Evolutionary conservation across 2,888 invertebrate genomes (phyloP).

Genomic region (Hydropsyche betteni): DNA sequence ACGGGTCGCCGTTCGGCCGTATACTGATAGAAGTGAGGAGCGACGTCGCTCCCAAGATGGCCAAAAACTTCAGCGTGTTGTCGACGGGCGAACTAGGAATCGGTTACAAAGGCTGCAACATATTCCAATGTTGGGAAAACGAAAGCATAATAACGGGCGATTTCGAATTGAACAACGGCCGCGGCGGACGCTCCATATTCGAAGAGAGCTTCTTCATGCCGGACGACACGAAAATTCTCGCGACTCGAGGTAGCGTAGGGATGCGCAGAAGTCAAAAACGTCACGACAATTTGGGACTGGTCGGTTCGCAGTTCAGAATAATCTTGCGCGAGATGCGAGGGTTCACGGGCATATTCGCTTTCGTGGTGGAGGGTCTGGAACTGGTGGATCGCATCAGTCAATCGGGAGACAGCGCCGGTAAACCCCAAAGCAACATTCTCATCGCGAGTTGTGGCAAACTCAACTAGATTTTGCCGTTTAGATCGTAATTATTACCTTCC

Average conservation of each 20-base stretch:
- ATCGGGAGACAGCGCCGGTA: constrained; percentile 79
- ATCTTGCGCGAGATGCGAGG: constrained; percentile 84
- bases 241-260: constrained; percentile 80
- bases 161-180: constrained; percentile 82
- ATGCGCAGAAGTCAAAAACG: constrained; percentile 84
- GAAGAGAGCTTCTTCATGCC: constrained; percentile 83
- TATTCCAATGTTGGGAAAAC: constrained; percentile 85
- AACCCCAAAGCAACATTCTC: constrained; percentile 77
- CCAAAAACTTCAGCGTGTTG: constrained; percentile 78
- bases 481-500: constrained; percentile 52
- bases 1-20: constrained; percentile 74
- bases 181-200: constrained; percentile 80
- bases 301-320: constrained; percentile 86
- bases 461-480: constrained; percentile 58
- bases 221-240: constrained; percentile 80
- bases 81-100: constrained; percentile 78
- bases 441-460: constrained; percentile 81
- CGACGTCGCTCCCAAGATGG: constrained; percentile 83
- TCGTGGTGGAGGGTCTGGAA: constrained; percentile 81
- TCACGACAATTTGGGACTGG: constrained; percentile 81
- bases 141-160: constrained; percentile 85
- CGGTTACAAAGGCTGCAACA: constrained; percentile 81
- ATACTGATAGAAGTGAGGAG: constrained; percentile 80
- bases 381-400: constrained; percentile 81
- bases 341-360: constrained; percentile 84